Evolutionary conservation across 2,888 invertebrate species (phyloP), one percentile per base, ranked within the genome.

Genomic region (Acleris emargana): DNA sequence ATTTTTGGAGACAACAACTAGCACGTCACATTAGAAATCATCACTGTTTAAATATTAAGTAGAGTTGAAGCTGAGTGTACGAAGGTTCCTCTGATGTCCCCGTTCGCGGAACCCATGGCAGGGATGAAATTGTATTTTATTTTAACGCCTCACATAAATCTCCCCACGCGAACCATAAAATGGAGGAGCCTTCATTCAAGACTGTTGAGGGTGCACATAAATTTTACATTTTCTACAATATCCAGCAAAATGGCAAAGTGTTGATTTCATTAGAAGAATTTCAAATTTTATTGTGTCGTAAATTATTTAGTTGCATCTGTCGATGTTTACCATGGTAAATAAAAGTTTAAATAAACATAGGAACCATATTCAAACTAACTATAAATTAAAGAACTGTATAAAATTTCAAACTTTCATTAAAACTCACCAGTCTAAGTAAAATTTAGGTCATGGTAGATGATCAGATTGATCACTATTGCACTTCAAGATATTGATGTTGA

Each of bases 71-170:
- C 50, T 22, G 57, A 64, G 59, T 67, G 68, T 74, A 87, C 85
- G 87, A 85, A 88, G 84, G 87, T 87, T 86, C 85, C 87, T 88
- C 82, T 88, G 88, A 89, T 88, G 83, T 75, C 79, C 74, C 73
- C 78, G 73, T 73, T 25, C 53, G 71, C 73, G 77, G 74, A 77
- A 78, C 79, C 80, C 76, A 72, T 79, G 77, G 76, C 76, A 73
- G 70, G 80, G 79, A 84, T 84, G 86, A 88, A 88, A 91, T 86
- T 89, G 86, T 90, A 88, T 90, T 89, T 88, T 88, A 87, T 86
- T 89, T 88, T 85, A 87, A 86, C 83, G 79, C 76, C 73, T 73
- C 77, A 87, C 87, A 85, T 91, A 91, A 91, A 91, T 91, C 88
- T 87, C 77, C 72, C 72, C 73, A 78, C 76, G 77, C 74, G 73